Percentiles rank a stretch among this genome's conserved stretches.
Evolutionary conservation across 2,113 vertebrate species (phyloP).

Genomic region (Malurus alboscapulatus): DNA sequence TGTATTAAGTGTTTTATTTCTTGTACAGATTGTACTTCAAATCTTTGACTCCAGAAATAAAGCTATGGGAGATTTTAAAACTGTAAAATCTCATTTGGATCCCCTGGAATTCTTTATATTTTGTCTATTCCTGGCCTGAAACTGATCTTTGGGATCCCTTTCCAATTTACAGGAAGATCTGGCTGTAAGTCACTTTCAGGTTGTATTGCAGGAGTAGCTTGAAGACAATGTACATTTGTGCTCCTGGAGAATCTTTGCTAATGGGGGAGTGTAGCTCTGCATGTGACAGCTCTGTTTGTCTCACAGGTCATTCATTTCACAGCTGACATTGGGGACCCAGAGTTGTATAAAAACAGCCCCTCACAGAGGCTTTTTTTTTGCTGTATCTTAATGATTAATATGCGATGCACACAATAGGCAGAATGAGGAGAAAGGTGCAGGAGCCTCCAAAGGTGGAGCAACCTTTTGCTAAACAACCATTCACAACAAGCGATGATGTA

Average conservation of each 20-base stretch:
- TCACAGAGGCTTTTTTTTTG: not conserved
- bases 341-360: not conserved
- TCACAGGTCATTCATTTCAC: not conserved
- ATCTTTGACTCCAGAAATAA: not conserved
- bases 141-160: not conserved
- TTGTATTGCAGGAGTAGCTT: not conserved
- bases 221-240: not conserved
- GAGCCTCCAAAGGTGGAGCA: not conserved
- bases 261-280: not conserved
- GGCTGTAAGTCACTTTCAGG: not conserved
- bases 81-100: not conserved
- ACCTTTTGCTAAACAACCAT: not conserved
- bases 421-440: not conserved
- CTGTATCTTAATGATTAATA: not conserved
- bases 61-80: not conserved
- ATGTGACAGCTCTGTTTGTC: not conserved
- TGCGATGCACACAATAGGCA: not conserved
- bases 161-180: not conserved
- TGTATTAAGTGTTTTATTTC: constrained; percentile 19
- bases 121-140: not conserved
- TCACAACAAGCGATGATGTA: not conserved
- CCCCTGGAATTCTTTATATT: not conserved
- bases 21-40: not conserved
- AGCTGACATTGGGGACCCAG: not conserved
- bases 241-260: not conserved